Evolutionary conservation across 2,888 invertebrate genomes (phyloP), one percentile per base, ranked within the genome.

Genomic region (Andricus quercusramuli): DNA sequence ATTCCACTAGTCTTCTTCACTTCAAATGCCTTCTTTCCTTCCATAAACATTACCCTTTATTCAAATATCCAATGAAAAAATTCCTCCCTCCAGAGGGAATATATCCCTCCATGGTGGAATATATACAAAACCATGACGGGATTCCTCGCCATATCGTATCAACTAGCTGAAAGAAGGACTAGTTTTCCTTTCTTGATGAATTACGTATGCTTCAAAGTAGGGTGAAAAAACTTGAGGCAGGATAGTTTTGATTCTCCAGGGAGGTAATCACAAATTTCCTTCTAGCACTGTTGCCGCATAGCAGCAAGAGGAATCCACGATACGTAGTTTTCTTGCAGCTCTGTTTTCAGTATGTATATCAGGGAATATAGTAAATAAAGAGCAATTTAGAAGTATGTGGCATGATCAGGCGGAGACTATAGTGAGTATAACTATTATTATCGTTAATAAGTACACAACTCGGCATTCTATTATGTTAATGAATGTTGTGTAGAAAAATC

Each of bases 1-100:
- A 74, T 56, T 56, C 56, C 74, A 37, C 32, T 6, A 74, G 74
- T 74, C 74, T 56, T 74, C 70, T 74, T 37, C 56, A 67, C 66
- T 67, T 17, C 66, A 51, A 70, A 51, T 29, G 32, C 32, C 56
- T 56, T 56, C 70, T 70, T 70, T 29, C 22, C 44, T 47, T 25
- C 25, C 25, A 70, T 70, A 70, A 51, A 51, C 25, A 70, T 70
- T 70, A 51, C n/a, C 47, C 51, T 29, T 70, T 70, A 47, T 70
- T 70, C 70, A 70, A 70, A 44, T 70, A 70, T 70, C 29, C 51
- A 41, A 22, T 67, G 20, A n/a, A 67, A 67, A 41, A 37, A 41
- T 67, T 13, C 37, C 66, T 29, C 25, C 59, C 25, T 25, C 62
- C 62, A 25, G 13, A 20, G 20, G 20, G 20, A 65, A 65, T 65